Evolutionary conservation across 2,888 invertebrate genomes (phyloP), one percentile per base, ranked within the genome.

Genomic region (Pyrocoelia pectoralis): DNA sequence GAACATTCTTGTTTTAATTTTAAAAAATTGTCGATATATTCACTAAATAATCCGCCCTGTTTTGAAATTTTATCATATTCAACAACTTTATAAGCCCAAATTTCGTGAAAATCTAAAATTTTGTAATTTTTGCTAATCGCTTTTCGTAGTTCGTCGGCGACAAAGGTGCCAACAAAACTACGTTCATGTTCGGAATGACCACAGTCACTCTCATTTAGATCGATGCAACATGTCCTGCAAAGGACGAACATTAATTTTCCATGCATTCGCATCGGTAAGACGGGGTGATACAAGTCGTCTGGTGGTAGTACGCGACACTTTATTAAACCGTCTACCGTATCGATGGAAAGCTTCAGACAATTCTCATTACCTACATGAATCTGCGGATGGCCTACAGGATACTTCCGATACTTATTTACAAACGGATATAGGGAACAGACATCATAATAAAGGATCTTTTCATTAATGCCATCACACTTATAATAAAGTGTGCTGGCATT

Each of bases 351-450:
- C n/a, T 40, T 53, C 3, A 33, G 19, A 49, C 72, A 72, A 0
- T 68, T 62, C 0, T 66, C 50, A 0, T n/a, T n/a, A n/a, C 69
- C 70, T 4, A 69, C 57, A 17, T 63, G 57, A n/a, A 72, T 66
- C 28, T n/a, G 65, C 0, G 76, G 77, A 55, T 76, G 76, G 0
- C 72, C 74, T 0, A 76, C 33, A 0, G 74, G 74, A 54, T 70
- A 75, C 56, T 69, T 69, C 0, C 70, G 67, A 46, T 70, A 67
- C 52, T 76, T 74, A 59, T 67, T 72, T 12, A 74, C 66, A 33
- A 43, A 75, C 0, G 76, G 75, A 50, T 77, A 75, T 2, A 75
- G 33, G 0, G 70, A 72, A 68, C 73, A 71, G 1, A 74, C 67
- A 56, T 74, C 72, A 2, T 68, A 51, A 56, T 74, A 74, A 1